Conservation (phyloP, 1,140 invertebrate species). For the Drosophila subpulchrella region DNA sequence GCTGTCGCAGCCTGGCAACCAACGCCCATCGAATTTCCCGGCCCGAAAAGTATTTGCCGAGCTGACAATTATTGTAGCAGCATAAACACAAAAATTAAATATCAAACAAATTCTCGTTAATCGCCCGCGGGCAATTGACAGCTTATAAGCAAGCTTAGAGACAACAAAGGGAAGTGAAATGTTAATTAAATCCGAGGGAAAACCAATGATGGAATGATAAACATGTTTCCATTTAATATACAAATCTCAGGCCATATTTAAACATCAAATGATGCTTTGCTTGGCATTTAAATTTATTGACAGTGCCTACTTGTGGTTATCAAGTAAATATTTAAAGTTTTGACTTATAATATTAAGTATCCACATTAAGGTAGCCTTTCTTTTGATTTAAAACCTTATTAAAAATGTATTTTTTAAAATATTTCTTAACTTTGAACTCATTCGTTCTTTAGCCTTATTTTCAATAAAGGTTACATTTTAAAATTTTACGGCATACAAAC, state of each 20-base stretch:
- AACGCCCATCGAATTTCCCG: constrained; percentile 16
- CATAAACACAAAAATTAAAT: constrained; percentile 56
- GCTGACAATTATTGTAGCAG: constrained; percentile 53
- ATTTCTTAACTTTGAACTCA: too few relatives aligned
- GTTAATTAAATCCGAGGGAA: constrained; percentile 33
- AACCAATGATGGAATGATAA: background rate
- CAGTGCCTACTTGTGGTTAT: background rate
- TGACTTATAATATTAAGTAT: background rate
- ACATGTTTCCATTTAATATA: background rate
- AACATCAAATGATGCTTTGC: too few relatives aligned
- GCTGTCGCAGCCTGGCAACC: constrained; percentile 47
- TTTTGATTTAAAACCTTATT: background rate
- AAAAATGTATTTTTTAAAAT: too few relatives aligned
- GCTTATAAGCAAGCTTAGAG: constrained; percentile 11
- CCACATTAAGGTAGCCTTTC: too few relatives aligned
- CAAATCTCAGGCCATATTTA: too few relatives aligned
- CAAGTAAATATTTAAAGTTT: background rate
- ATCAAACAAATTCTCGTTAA: constrained; percentile 49
- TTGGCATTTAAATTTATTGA: background rate
- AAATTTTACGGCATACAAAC: too few relatives aligned
- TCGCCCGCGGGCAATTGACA: constrained; percentile 28
- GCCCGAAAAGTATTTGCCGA: constrained; percentile 26
- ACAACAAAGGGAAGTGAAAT: constrained; percentile 12
- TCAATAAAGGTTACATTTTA: background rate
- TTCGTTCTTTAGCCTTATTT: too few relatives aligned